These are phyloP conservation scores for Drosophila mimetica DNA, from an alignment of 2,888 invertebrate genomes.

Conservation along the genomic window DNA sequence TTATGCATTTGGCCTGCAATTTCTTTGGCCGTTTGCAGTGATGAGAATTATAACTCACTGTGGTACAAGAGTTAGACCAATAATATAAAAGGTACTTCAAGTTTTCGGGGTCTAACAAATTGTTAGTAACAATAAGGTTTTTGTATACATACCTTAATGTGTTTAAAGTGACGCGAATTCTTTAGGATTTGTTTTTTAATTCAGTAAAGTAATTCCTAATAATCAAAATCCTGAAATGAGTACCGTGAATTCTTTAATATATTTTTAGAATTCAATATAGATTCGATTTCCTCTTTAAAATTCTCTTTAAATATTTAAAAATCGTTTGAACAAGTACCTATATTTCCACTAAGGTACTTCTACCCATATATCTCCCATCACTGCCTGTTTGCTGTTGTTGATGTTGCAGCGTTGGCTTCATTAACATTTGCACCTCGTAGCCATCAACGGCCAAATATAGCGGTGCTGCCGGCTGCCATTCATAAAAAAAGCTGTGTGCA, in stretches of 20 bases:
- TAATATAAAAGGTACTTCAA: background rate
- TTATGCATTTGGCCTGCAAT: constrained; percentile 76
- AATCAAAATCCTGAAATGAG: too few relatives aligned
- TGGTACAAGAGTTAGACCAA: background rate
- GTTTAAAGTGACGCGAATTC: background rate
- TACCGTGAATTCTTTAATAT: background rate
- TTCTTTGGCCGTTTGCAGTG: constrained; percentile 39
- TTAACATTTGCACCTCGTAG: constrained; percentile 74
- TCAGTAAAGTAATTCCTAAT: too few relatives aligned
- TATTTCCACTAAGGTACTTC: background rate
- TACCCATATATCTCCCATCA: background rate
- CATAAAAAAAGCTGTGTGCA: constrained; percentile 55
- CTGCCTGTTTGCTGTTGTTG: constrained; percentile 3
- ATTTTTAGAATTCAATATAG: too few relatives aligned
- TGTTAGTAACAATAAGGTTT: too few relatives aligned
- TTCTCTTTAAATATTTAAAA: too few relatives aligned
- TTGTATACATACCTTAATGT: too few relatives aligned
- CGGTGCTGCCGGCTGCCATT: constrained; percentile 60
- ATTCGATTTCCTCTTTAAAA: too few relatives aligned
- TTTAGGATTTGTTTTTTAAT: background rate
- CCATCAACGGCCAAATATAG: constrained; percentile 67
- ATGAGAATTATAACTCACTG: background rate
- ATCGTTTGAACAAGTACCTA: background rate
- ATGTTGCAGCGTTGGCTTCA: constrained; percentile 59
- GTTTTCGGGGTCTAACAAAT: too few relatives aligned